These are phyloP conservation scores for Trachops cirrhosus DNA, from an alignment of 2,797 vertebrate genomes.

Conservation along the genomic window DNA sequence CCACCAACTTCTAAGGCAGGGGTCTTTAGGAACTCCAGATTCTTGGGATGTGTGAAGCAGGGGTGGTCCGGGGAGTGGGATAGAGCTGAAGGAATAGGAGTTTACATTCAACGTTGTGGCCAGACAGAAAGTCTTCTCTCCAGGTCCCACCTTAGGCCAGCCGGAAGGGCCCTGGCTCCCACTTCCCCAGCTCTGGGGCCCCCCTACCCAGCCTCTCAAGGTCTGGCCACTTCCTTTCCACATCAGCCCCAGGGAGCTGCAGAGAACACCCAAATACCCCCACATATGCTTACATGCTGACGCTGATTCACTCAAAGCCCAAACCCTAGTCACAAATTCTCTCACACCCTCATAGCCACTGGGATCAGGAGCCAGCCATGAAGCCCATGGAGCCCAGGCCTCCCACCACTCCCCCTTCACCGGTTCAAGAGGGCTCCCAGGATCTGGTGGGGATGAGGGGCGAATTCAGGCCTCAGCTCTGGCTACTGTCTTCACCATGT, in stretches of 20 bases:
- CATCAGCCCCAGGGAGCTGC: neutral
- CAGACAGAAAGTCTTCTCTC: neutral
- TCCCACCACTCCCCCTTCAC: neutral
- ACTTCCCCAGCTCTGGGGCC: neutral
- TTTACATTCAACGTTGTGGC: neutral
- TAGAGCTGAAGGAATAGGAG: neutral
- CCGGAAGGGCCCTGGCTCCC: neutral
- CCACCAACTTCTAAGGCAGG: neutral
- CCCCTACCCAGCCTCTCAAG: neutral
- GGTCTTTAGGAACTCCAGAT: neutral
- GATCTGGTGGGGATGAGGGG: neutral
- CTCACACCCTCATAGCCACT: neutral
- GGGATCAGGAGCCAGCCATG: neutral
- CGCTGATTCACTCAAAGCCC: neutral
- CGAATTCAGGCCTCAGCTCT: neutral
- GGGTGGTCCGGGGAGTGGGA: too few relatives aligned
- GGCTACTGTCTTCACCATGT: neutral
- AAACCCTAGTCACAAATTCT: neutral
- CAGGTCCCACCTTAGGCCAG: neutral
- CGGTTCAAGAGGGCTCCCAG: neutral
- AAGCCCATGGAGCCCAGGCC: neutral
- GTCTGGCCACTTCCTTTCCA: slow-evolving; percentile 43
- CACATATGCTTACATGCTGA: neutral
- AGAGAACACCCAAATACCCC: neutral
- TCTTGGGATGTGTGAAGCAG: neutral